Conservation (phyloP, 37 sponge, comb jelly and placozoan species). For the Cladorhizidae sp. region DNA sequence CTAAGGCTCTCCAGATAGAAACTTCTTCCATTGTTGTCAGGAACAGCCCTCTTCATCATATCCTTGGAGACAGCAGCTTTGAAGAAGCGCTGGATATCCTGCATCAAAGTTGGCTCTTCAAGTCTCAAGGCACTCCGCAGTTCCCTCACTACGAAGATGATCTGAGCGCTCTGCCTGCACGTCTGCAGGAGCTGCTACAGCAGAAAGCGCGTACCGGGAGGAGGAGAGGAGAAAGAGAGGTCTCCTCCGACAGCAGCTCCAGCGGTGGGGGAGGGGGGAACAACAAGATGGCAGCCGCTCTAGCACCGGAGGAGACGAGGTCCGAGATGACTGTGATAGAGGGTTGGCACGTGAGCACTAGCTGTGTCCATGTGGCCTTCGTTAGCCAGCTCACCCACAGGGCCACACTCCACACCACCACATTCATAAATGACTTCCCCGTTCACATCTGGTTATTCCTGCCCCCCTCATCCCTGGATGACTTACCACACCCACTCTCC, state of each 20-base stretch:
- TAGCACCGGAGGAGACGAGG: constrained; percentile 2
- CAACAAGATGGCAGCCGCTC: neutral
- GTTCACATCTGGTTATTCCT: constrained; percentile 66
- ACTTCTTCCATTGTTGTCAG: constrained; percentile 51
- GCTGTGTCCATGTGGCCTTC: constrained; percentile 58
- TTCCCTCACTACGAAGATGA: constrained; percentile 61
- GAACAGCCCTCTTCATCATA: constrained; percentile 30
- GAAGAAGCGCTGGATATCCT: constrained; percentile 12
- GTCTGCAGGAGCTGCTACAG: constrained; percentile 26
- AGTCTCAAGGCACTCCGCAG: neutral
- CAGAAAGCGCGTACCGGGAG: neutral
- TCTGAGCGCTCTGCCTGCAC: constrained; percentile 20
- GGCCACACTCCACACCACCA: constrained; percentile 45
- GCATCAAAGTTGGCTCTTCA: constrained; percentile 51
- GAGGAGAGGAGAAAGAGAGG: neutral
- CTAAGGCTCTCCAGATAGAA: constrained; percentile 73
- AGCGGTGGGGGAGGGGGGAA: neutral
- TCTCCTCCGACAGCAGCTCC: neutral
- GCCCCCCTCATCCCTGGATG: constrained; percentile 1
- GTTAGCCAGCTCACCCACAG: constrained; percentile 29
- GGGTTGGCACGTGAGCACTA: constrained; percentile 55
- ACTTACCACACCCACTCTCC: no score
- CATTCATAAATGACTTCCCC: constrained; percentile 70
- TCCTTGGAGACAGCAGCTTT: constrained; percentile 35
- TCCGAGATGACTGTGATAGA: constrained; percentile 19